phyloP scores from a whole-genome alignment of 2,797 vertebrate genomes.

The Pseudotriccus pelzelni region DNA sequence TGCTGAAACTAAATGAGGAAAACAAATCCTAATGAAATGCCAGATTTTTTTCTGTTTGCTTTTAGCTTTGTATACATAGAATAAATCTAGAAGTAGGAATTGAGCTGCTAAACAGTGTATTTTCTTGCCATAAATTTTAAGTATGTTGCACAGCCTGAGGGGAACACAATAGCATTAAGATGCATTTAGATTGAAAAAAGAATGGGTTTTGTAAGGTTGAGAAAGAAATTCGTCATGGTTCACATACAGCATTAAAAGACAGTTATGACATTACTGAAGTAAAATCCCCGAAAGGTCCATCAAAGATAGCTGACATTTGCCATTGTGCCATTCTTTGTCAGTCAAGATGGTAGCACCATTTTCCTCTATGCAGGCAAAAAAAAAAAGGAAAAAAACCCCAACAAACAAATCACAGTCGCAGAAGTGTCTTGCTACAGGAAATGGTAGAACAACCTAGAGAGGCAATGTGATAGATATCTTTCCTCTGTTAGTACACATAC shows the following conservation, averaged over 20 bases:
- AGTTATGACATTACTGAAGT: conserved; percentile 22
- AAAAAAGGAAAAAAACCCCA: neutral
- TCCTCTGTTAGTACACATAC: neutral
- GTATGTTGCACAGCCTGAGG: neutral
- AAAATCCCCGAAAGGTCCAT: neutral
- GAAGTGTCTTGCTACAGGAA: neutral
- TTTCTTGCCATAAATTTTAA: conserved; percentile 29
- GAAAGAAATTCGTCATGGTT: conserved; percentile 9
- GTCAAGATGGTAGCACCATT: neutral
- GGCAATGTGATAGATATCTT: fast-evolving
- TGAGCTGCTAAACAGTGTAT: neutral
- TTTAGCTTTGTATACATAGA: neutral
- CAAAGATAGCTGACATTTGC: neutral
- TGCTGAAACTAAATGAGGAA: neutral
- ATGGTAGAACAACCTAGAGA: neutral
- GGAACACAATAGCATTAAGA: conserved; percentile 22
- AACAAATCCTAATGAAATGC: neutral
- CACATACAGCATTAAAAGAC: neutral
- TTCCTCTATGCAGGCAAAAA: neutral
- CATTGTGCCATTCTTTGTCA: neutral
- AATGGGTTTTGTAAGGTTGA: conserved; percentile 8
- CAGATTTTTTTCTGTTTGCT: neutral
- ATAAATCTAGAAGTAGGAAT: neutral
- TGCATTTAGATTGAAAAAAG: conserved; percentile 54
- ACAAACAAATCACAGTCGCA: neutral